Evolutionary conservation across 64 coral and sea anemone species (phyloP), one percentile per base, ranked within the genome.

Genomic region (Montipora efflorescens): DNA sequence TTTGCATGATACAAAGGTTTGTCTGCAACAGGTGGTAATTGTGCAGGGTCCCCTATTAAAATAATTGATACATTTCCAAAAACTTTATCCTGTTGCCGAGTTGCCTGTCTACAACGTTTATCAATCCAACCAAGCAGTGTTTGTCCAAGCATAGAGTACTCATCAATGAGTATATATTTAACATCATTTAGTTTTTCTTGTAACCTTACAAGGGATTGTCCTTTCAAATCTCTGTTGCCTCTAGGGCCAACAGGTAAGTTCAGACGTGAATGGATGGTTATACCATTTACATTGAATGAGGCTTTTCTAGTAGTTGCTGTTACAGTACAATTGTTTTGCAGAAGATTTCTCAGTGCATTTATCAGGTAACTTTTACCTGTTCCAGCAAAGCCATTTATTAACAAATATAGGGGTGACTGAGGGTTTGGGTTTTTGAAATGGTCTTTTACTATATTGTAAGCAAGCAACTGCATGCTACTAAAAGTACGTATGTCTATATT

Each of bases 301-400:
- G 91, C 70, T 51, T 85, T 83, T 43, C 90, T 70, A 87, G 91
- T 92, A 15, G 93, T 95, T 52, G 93, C 93, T 91, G 88, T 95
- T 22, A 95, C 89, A 84, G 81, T 64, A 70, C 93, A 91, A 50
- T 46, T 75, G 62, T 76, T 18, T 57, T 91, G 87, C 46, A 91
- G 61, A 45, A 95, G 80, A 53, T 23, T 47, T 59, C 46, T 79
- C 48, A 95, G 25, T 28, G 25, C 25, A 28, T 28, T 28, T 28
- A 28, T 28, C 25, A 28, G 25, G 25, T 28, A 28, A 28, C 25
- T 28, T 28, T 28, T 28, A 28, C 25, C 25, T 28, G 25, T 28
- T 28, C 25, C 25, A 28, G 25, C 25, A 28, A 28, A 28, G 25
- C 25, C 25, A 28, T 28, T 28, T 28, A 28, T 28, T 28, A 28